Base-by-base conservation (phyloP, 2,797 vertebrate species). In the Paguma larvata region DNA sequence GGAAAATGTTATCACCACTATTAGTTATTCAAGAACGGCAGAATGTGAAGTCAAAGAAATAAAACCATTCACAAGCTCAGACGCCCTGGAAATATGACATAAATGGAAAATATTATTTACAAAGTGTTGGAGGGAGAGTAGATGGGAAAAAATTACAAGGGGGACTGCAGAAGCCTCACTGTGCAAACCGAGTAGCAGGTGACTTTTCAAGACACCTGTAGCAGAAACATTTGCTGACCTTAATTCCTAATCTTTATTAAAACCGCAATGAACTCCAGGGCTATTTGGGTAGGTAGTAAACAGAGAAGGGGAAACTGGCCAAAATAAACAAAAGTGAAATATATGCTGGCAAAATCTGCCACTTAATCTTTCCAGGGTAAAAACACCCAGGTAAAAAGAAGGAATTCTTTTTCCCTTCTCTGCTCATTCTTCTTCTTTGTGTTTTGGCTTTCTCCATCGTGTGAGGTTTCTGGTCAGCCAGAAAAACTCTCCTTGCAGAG, bases 311-410 rank as follows among this genome's bases (percentile, higher is more conserved):
- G 7, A 89, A 79, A 19, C 16, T 84, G 65, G 30, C 85, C 90
- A 91, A 97, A 97, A 91, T 80, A 93, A 95, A 95, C 38, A 73
- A 19, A 72, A 85, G n/a, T 11, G 65, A 96, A 93, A 67, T 38
- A 92, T 73, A 56, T 3, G 0, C 23, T 32, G 70, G 70, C 30
- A 89, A 92, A 95, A 95, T 46, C 46, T 79, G 23, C 18, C 27
- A 79, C 53, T 94, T 84, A 13, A 72, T 78, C 68, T 72, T 95
- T 79, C 9, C 48, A 41, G 44, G 59, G n/a, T 65, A 62, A 80
- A 91, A 96, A 72, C 59, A 41, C 38, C 59, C 75, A 63, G 38
- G 19, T 56, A 72, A 72, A 30, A 21, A 62, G 15, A 46, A 79
- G 53, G 86, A 56, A 3, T 63, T 44, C 1, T 68, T 94, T 92